These are phyloP conservation scores for Miichthys miiuy DNA, from an alignment of 2,797 vertebrate species.

Conservation along the genomic window DNA sequence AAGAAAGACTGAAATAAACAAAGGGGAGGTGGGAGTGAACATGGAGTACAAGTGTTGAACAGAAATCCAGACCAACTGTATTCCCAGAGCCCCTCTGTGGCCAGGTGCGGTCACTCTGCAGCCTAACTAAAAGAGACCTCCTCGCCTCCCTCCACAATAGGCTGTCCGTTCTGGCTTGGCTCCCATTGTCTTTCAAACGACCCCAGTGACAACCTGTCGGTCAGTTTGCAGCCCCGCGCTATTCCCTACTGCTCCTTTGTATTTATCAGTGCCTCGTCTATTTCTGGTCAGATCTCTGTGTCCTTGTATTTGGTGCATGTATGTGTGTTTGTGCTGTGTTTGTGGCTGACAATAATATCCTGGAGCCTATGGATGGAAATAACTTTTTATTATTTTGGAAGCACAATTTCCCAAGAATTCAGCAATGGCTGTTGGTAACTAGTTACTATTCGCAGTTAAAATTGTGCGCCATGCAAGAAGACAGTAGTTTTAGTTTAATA, in stretches of 20 bases:
- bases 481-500: neutral
- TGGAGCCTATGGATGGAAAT: slow-evolving; percentile 2
- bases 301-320: slow-evolving; percentile 16
- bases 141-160: slow-evolving; percentile 57
- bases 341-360: neutral
- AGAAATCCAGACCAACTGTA: slow-evolving; percentile 21
- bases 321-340: neutral
- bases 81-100: slow-evolving; percentile 54
- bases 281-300: slow-evolving; percentile 34
- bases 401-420: slow-evolving; percentile 8
- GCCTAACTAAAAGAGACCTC: slow-evolving; percentile 65
- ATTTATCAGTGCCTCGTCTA: slow-evolving; percentile 59
- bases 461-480: neutral
- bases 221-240: slow-evolving; percentile 29
- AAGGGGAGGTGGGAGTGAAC: slow-evolving; percentile 1
- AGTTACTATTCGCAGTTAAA: neutral
- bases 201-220: slow-evolving; percentile 56
- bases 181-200: slow-evolving; percentile 74
- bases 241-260: slow-evolving; percentile 55
- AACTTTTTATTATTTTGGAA: neutral
- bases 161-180: slow-evolving; percentile 46
- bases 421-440: neutral
- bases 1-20: neutral
- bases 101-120: slow-evolving; percentile 60
- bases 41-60: neutral